A percentile compares a stretch with the other conserved stretches of the same genome.
Conservation (phyloP, 2,113 vertebrate species). For the Pteronura brasiliensis region DNA sequence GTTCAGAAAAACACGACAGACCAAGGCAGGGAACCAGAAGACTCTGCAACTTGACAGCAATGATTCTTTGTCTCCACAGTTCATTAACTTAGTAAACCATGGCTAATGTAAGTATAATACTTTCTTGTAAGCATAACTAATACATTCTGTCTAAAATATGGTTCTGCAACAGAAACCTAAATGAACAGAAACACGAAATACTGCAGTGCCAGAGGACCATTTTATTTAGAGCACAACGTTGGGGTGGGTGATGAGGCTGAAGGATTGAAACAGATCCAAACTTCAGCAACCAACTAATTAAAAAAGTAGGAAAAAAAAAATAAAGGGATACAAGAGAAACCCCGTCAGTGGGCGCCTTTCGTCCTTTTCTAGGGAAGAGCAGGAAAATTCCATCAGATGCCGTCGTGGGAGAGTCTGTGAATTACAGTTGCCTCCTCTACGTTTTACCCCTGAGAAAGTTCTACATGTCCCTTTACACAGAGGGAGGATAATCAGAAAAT, state of each 20-base stretch:
- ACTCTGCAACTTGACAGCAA: background rate
- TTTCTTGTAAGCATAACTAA: constrained; percentile 77
- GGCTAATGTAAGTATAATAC: constrained; percentile 75
- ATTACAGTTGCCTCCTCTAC: background rate
- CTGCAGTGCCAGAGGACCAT: background rate
- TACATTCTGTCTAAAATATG: constrained; percentile 76
- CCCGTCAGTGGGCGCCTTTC: background rate
- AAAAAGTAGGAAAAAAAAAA: constrained; percentile 34
- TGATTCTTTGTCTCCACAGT: constrained; percentile 70
- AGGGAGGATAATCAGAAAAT: background rate
- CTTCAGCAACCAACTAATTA: constrained; percentile 50
- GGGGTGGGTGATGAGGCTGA: background rate
- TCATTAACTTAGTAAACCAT: constrained; percentile 81
- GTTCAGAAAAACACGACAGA: background rate
- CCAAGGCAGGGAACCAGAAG: background rate
- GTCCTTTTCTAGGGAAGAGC: background rate
- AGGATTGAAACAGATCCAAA: constrained; percentile 42
- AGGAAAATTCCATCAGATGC: background rate
- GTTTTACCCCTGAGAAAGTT: background rate
- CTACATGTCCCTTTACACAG: background rate
- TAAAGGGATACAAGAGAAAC: background rate
- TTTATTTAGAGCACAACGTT: constrained; percentile 50
- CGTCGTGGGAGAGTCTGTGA: background rate
- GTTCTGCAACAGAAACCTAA: constrained; percentile 72
- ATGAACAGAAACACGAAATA: constrained; percentile 67